phyloP scores from a whole-genome alignment of 1,140 invertebrate species.

The Drosophila ficusphila region DNA sequence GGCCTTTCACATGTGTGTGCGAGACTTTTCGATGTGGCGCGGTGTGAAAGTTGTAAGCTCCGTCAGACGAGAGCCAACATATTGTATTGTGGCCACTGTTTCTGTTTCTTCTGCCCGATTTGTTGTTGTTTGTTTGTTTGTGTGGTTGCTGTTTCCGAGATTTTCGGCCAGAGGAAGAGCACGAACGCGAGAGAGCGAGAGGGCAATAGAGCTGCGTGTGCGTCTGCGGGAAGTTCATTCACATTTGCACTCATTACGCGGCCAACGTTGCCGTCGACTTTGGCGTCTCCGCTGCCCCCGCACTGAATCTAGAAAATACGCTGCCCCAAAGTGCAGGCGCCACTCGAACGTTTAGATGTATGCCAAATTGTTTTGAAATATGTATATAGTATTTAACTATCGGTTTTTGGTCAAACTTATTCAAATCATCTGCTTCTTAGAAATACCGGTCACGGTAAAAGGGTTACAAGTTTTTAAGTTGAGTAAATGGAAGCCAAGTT shows the following conservation, averaged over 20 bases:
- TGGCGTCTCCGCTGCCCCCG: slow-evolving; percentile 31
- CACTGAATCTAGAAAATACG: slow-evolving; percentile 49
- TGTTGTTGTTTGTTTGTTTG: slow-evolving; percentile 21
- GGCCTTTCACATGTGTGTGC: slow-evolving; percentile 60
- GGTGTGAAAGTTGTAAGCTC: slow-evolving; percentile 73
- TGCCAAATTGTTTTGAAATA: too few species aligned
- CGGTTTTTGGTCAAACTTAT: too few species aligned
- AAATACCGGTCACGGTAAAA: too few species aligned
- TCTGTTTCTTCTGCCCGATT: slow-evolving; percentile 9
- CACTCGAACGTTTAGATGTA: too few species aligned
- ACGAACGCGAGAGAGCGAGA: slow-evolving; percentile 22
- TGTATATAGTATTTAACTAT: too few species aligned
- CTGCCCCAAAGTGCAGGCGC: slow-evolving; percentile 9
- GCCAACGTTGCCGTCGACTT: slow-evolving; percentile 46
- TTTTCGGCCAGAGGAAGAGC: slow-evolving; percentile 42
- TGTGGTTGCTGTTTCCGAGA: slow-evolving; percentile 40
- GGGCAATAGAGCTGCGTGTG: slow-evolving; percentile 59
- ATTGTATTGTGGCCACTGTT: slow-evolving; percentile 24
- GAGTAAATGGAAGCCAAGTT: too few species aligned
- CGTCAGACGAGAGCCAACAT: slow-evolving; percentile 40
- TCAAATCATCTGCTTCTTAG: too few species aligned
- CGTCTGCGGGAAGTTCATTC: slow-evolving; percentile 78
- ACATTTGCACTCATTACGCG: slow-evolving; percentile 81
- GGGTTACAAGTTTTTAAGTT: too few species aligned
- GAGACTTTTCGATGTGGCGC: slow-evolving; percentile 48